Evolutionary conservation across 2,113 vertebrate genomes (phyloP), one percentile per base, ranked within the genome.

Genomic region (Pao palembangensis): DNA sequence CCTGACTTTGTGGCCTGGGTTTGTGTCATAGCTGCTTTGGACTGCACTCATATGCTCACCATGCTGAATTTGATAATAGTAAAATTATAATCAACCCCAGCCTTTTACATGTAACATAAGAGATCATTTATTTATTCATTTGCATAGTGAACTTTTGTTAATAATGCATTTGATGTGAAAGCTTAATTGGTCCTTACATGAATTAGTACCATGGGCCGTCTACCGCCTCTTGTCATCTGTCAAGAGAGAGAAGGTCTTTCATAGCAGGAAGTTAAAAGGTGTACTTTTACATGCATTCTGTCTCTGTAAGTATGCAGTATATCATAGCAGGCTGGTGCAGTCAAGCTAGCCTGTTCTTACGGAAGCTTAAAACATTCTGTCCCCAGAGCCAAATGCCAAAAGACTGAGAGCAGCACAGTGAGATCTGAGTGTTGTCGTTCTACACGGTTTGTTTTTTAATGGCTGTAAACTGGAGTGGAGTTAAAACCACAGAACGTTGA

Each of bases 341-440:
- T 3, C 11, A 17, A 47, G 44, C 15, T n/a, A 15, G 43, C 16
- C 11, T 14, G 43, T 44, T 85, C 67, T 80, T 71, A 53, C 16
- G 61, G 56, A 83, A 80, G 85, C 84, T 83, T 83, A 80, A 85
- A 76, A 76, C 58, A 19, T 69, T 69, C 60, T 56, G 69, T 80
- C 81, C 72, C 81, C 21, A 13, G 65, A 78, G 76, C 54, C 51
- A 69, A 75, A 75, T 49, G 18, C 18, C 46, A 41, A 68, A 67
- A 49, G 4, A 14, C 17, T 38, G 46, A n/a, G n/a, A 47, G 13
- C 6, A 23, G 18, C 25, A 42, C 21, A 41, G 63, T 70, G 28
- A 64, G 52, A 50, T 34, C 14, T 43, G 13, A 42, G 11, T 67
- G 55, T 66, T 23, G 10, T 20, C 56, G 51, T 58, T 69, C 61